phyloP scores from a whole-genome alignment of 2,797 vertebrate species.

The Epinephelus coioides region DNA sequence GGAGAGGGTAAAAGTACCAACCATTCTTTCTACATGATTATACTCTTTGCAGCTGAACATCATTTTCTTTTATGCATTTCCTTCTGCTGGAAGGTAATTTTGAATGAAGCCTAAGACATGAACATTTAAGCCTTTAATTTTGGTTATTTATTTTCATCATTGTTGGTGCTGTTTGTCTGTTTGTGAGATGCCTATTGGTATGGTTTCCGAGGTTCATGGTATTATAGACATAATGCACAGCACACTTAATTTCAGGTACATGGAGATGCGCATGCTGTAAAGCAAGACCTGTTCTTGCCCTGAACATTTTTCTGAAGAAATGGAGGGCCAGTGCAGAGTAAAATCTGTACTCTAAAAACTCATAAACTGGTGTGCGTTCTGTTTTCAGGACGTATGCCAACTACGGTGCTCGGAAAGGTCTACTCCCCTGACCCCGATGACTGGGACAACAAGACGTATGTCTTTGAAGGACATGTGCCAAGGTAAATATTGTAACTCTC shows the following conservation, averaged over 20 bases:
- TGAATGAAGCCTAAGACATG: slow-evolving; percentile 4
- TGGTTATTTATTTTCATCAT: not conserved
- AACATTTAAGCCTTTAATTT: not conserved
- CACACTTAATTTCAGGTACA: not conserved
- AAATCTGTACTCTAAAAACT: not conserved
- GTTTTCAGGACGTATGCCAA: slow-evolving; percentile 89
- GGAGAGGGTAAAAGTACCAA: slow-evolving; percentile 2
- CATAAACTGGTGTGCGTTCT: slow-evolving; percentile 41
- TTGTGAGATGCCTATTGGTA: not conserved
- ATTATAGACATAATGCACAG: not conserved
- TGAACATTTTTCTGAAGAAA: not conserved
- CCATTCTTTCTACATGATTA: slow-evolving; percentile 26
- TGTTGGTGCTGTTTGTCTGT: slow-evolving; percentile 6
- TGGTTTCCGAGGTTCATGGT: not conserved
- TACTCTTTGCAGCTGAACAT: slow-evolving; percentile 37
- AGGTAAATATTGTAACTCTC: slow-evolving; percentile 83
- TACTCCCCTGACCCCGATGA: slow-evolving; percentile 93
- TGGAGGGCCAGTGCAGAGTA: not conserved
- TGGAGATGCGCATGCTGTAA: not conserved
- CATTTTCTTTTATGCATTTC: slow-evolving; percentile 13
- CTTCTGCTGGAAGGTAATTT: not conserved
- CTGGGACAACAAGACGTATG: slow-evolving; percentile 95
- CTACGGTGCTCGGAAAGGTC: slow-evolving; percentile 90
- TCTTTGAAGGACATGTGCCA: slow-evolving; percentile 90
- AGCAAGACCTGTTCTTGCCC: not conserved